These are phyloP conservation scores for Caenorhabditis afra DNA, from an alignment of 2,888 invertebrate genomes.

Conservation along the genomic window DNA sequence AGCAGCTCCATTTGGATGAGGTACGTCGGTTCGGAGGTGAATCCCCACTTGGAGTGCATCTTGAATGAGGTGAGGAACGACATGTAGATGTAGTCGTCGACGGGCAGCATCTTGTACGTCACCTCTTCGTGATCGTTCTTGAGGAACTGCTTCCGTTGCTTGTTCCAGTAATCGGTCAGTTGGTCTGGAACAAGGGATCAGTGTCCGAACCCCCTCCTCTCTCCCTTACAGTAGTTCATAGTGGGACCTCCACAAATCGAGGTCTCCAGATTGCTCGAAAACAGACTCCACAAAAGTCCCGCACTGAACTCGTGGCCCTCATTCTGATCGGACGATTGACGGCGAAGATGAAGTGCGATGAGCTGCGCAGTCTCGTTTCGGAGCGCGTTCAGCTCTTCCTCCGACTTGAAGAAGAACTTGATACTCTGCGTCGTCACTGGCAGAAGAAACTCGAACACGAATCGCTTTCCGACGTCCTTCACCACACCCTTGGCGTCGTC, in stretches of 20 bases:
- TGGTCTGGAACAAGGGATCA: not conserved
- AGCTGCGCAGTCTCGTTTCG: not conserved
- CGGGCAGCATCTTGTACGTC: not conserved
- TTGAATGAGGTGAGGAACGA: not conserved
- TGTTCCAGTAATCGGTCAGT: not conserved
- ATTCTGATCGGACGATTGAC: not conserved
- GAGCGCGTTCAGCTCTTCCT: not conserved
- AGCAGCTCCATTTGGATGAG: not conserved
- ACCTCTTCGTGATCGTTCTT: not conserved
- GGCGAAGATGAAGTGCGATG: not conserved
- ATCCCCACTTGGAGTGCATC: not conserved
- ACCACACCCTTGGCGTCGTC: not conserved
- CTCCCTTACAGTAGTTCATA: not conserved
- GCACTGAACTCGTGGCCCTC: not conserved
- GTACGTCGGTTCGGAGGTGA: not conserved
- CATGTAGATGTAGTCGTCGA: not conserved
- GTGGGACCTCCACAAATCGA: not conserved
- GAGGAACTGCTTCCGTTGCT: not conserved
- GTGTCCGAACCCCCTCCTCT: not conserved
- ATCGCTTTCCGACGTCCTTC: not conserved
- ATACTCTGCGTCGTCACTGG: not conserved
- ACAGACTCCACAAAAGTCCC: not conserved
- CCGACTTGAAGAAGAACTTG: not conserved
- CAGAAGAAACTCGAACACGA: not conserved
- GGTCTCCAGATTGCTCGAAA: not conserved